Conservation (phyloP, 2,797 vertebrate genomes). For the Halcyon smyrnensis region DNA sequence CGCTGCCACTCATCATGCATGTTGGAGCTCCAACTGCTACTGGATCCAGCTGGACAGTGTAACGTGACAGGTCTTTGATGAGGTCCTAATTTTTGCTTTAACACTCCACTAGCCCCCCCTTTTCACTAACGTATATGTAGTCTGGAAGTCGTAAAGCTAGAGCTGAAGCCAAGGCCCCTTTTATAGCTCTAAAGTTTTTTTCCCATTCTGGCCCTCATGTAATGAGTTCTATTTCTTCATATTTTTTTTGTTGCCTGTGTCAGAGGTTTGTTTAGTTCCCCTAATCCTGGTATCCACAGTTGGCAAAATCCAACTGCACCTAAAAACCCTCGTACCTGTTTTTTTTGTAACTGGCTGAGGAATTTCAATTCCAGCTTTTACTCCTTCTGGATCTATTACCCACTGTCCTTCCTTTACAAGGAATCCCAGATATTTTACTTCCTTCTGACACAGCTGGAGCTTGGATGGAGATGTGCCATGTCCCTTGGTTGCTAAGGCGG, state of each 20-base stretch:
- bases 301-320: not conserved
- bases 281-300: not conserved
- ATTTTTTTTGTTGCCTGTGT: not conserved
- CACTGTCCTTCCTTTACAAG: not conserved
- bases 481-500: not conserved
- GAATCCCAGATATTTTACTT: not conserved
- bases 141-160: not conserved
- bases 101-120: not conserved
- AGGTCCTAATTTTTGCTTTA: not conserved
- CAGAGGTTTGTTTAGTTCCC: not conserved
- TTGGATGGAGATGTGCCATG: accelerated
- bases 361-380: not conserved
- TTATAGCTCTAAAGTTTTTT: not conserved
- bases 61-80: not conserved
- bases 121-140: not conserved
- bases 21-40: not conserved
- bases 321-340: not conserved
- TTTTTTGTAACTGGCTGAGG: not conserved
- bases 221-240: not conserved
- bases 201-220: not conserved
- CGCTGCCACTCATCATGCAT: not conserved
- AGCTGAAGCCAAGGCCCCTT: not conserved
- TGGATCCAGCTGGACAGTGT: not conserved
- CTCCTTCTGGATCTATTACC: not conserved
- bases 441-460: not conserved